phyloP scores from a whole-genome alignment of 23 tunicate species.

The Diplosoma virens region DNA sequence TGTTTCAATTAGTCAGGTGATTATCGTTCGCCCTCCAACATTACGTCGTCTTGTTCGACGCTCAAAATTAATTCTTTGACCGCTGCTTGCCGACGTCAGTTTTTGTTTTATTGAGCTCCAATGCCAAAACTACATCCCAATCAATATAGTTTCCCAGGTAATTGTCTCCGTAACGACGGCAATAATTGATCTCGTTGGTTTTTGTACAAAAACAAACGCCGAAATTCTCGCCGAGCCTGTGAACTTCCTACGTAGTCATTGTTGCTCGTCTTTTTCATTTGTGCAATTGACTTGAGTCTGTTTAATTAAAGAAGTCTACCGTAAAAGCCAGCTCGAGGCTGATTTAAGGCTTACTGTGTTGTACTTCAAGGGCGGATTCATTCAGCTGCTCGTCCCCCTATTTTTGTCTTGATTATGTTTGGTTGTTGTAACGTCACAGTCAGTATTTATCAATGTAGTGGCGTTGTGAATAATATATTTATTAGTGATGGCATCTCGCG shows the following conservation, averaged over 20 bases:
- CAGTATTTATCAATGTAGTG: constrained; percentile 33
- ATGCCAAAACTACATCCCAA: too few species aligned
- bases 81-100: too few species aligned
- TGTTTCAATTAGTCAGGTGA: too few species aligned
- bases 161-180: too few species aligned
- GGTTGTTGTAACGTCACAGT: constrained; percentile 6
- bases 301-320: neutral
- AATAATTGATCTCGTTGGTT: neutral
- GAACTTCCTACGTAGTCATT: neutral
- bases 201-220: neutral
- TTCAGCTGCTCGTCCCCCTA: constrained; percentile 6
- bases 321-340: neutral
- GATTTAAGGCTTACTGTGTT: constrained; percentile 4
- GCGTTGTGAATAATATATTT: constrained; percentile 18
- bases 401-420: neutral
- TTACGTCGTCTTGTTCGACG: too few species aligned
- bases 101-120: too few species aligned
- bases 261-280: neutral
- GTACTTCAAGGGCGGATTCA: neutral
- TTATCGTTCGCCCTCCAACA: too few species aligned
- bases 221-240: too few species aligned
- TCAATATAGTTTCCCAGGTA: too few species aligned
- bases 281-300: neutral
- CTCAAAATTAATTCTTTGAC: too few species aligned
- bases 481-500: constrained; percentile 3